Conservation (phyloP, 2,113 vertebrate genomes). For the Campylorhamphus procurvoides region DNA sequence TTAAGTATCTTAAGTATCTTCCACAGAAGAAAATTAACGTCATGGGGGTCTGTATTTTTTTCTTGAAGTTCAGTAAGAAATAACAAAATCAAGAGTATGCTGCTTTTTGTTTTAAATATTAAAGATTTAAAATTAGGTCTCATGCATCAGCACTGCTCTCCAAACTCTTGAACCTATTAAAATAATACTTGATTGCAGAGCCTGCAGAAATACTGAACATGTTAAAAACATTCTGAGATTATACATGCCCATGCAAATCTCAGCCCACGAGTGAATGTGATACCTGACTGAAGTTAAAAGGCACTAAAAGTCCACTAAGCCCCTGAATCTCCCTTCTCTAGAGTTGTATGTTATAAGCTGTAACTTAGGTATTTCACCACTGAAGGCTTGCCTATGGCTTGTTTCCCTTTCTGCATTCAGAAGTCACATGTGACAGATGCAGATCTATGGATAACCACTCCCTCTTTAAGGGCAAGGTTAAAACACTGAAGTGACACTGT, state of each 20-base stretch:
- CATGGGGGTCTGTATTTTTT: background rate
- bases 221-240: slow-evolving; percentile 27
- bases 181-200: slow-evolving; percentile 20
- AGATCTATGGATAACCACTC: background rate
- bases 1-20: background rate
- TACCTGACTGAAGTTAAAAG: background rate
- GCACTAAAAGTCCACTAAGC: background rate
- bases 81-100: background rate
- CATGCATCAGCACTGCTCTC: background rate
- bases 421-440: background rate
- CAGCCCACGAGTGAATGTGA: background rate
- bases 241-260: background rate
- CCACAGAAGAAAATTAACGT: background rate
- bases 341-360: background rate
- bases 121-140: background rate
- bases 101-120: background rate
- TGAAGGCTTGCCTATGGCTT: background rate
- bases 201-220: slow-evolving; percentile 35
- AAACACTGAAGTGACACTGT: background rate
- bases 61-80: background rate
- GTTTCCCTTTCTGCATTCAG: background rate
- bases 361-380: background rate
- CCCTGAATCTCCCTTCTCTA: background rate
- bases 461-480: background rate
- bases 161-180: background rate